Base-by-base conservation (phyloP, 2,113 vertebrate genomes). In the Scomber colias region DNA sequence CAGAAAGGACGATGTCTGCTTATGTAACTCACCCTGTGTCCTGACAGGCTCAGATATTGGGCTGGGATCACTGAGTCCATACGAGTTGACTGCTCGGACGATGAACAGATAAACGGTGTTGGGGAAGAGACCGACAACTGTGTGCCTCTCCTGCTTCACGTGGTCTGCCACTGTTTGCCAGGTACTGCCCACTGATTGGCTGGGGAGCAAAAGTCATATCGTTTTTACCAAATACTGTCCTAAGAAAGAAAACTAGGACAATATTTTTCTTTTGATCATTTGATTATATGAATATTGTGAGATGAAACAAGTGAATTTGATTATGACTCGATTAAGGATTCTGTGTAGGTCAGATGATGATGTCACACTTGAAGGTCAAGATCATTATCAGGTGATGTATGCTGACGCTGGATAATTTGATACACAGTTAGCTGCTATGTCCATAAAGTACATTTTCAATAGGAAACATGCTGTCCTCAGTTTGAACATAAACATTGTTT, bases 11-110 rank as follows among this genome's bases (percentile, higher is more conserved):
- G n/a, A 16, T 51, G 44, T 24, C 13, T 66, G 12, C 35, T 71
- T 19, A 11, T 62, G 12, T 55, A 49, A 87, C 93, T 79, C 86
- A 97, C 98, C 98, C 88, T 90, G 96, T 0, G 98, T 99, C 61
- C 94, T 95, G 77, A 99, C 95, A 0, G 98, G 97, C 88, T 97
- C 96, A 0, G 98, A 99, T 89, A 97, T 53, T 0, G 97, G 96
- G 16, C 98, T 99, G 91, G 98, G 98, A 83, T 98, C 96, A 0
- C 98, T 98, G 83, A 99, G 95, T 66, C 98, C 98, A 0, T 97
- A 95, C 6, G 92, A 80, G 10, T 97, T 98, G 87, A 96, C 94
- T 0, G 98, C 97, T 68, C 98, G 92, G 57, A 99, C 96, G 40
- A 98, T 94, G 75, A 99, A 99, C 75, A 99, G 93, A 87, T 99